phyloP scores from a whole-genome alignment of 2,888 invertebrate genomes.

The Lochmaea capreae region DNA sequence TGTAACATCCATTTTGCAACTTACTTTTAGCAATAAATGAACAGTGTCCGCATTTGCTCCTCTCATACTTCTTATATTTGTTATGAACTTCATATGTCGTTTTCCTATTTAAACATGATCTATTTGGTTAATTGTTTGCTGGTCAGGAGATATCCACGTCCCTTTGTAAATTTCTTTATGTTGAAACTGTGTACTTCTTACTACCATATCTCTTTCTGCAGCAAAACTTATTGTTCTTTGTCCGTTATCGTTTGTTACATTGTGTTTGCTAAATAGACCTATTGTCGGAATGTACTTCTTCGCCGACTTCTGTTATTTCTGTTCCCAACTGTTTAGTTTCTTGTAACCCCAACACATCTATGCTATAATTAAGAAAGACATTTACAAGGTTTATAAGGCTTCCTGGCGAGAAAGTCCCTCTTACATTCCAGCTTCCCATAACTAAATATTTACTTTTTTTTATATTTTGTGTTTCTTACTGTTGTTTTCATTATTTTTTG shows the following conservation, averaged over 20 bases:
- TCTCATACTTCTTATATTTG: too few species aligned
- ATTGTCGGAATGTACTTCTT: not conserved
- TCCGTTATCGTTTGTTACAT: not conserved
- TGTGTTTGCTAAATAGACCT: not conserved
- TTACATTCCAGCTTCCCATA: constrained; percentile 8
- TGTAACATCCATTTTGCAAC: not conserved
- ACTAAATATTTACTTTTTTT: constrained; percentile 1
- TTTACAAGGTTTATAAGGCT: not conserved
- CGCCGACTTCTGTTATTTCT: not conserved
- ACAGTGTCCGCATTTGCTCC: too few species aligned
- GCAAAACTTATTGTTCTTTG: constrained; percentile 6
- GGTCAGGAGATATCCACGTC: constrained; percentile 5
- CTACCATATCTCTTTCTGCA: constrained; percentile 6
- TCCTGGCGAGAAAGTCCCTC: not conserved
- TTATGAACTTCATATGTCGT: too few species aligned
- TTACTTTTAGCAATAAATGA: too few species aligned
- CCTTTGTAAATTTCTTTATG: constrained; percentile 18
- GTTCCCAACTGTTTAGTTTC: constrained; percentile 5
- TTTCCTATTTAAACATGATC: too few species aligned
- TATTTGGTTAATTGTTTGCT: not conserved
- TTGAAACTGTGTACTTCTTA: constrained; percentile 13
- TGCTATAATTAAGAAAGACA: not conserved
- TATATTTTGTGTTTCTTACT: not conserved
- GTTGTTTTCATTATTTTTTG: too few species aligned
- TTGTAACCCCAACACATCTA: constrained; percentile 2